phyloP scores from a whole-genome alignment of 2,113 vertebrate genomes.

The Pteruthius melanotis region DNA sequence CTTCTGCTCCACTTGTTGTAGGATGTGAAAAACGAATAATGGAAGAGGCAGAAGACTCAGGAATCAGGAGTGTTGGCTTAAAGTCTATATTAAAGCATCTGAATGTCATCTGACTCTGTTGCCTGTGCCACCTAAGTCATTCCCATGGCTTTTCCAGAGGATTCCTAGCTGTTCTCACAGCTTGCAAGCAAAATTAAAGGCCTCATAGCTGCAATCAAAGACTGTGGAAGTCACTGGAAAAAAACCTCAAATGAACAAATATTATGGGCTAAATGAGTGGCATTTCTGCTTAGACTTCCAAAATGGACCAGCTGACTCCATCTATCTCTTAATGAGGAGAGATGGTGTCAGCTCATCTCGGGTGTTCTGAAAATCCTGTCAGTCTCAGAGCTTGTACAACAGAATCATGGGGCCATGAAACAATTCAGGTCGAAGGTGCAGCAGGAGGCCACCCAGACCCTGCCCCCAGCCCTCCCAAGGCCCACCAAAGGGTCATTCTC shows the following conservation, averaged over 20 bases:
- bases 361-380: background rate
- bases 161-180: background rate
- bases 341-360: background rate
- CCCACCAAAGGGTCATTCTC: background rate
- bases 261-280: background rate
- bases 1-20: background rate
- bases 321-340: background rate
- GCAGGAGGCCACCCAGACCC: background rate
- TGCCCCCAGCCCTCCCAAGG: background rate
- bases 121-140: background rate
- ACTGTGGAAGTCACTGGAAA: background rate
- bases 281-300: background rate
- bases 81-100: background rate
- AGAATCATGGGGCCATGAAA: background rate
- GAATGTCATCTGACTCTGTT: background rate
- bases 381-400: background rate
- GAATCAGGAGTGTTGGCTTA: background rate
- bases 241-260: background rate
- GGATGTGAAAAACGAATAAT: constrained; percentile 4
- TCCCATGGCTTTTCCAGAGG: background rate
- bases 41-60: background rate
- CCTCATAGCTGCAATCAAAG: background rate
- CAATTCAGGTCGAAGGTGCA: background rate
- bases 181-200: background rate
- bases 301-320: background rate